phyloP scores from a whole-genome alignment of 2,888 invertebrate species.

The Leucophenga maculata region DNA sequence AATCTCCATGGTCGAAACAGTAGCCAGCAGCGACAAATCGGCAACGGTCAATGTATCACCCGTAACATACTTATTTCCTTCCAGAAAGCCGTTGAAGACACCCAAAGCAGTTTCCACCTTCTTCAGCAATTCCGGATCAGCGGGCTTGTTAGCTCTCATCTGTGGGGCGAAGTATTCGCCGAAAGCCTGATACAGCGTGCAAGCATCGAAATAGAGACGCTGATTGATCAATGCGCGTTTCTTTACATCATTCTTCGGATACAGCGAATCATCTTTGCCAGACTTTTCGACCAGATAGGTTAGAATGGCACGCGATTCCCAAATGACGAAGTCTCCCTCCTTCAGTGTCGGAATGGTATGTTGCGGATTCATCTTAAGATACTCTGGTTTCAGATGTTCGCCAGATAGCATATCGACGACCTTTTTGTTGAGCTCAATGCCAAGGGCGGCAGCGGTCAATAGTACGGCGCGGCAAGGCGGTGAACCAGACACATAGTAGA shows the following conservation, averaged over 20 bases:
- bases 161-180: constrained; percentile 77
- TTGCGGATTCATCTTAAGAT: constrained; percentile 83
- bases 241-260: constrained; percentile 83
- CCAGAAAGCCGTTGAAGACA: constrained; percentile 80
- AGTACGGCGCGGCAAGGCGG: constrained; percentile 78
- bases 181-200: constrained; percentile 80
- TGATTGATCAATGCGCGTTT: constrained; percentile 85
- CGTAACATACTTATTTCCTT: constrained; percentile 80
- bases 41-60: constrained; percentile 83
- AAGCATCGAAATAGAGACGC: constrained; percentile 84
- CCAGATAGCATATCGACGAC: constrained; percentile 74
- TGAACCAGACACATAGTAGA: constrained; percentile 77
- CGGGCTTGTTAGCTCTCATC: constrained; percentile 74
- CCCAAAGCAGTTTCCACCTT: constrained; percentile 79
- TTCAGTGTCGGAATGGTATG: constrained; percentile 87
- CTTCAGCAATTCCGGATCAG: constrained; percentile 78
- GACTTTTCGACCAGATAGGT: constrained; percentile 85
- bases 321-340: constrained; percentile 84
- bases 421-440: constrained; percentile 78
- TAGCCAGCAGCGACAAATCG: constrained; percentile 80
- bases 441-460: constrained; percentile 77
- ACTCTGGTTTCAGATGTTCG: constrained; percentile 80
- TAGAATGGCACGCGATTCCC: constrained; percentile 89
- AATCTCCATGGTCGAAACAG: constrained; percentile 80
- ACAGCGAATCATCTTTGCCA: constrained; percentile 79